Base-by-base conservation (phyloP, 2,888 invertebrate genomes). In the Erebia ligea region DNA sequence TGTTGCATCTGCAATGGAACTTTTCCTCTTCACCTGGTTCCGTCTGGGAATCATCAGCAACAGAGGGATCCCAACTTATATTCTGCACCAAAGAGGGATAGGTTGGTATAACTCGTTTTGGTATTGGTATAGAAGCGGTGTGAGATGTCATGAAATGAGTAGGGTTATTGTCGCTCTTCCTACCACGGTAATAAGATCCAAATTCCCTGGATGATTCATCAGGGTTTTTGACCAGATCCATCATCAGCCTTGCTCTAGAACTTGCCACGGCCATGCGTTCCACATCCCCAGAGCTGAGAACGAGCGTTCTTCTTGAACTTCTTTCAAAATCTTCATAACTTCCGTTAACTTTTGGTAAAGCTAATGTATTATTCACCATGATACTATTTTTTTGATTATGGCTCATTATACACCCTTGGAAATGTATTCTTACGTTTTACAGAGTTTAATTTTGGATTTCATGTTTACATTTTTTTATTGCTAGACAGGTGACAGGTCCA, bases 61-160 rank as follows among this genome's bases (percentile, higher is more conserved):
- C 67, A 34, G 77, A 76, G 1, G 84, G 82, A 45, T 79, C 81
- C 84, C 85, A 86, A 15, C 79, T 80, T 3, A 85, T 52, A 59
- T 76, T 74, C 58, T 80, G 80, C 4, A 79, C 69, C 11, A 81
- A 48, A 2, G 79, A 72, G 0, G 83, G 85, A 65, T 80, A 85
- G 0, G 82, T 75, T 0, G 81, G 75, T 1, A 82, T 67, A 9
- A 75, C 73, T 45, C 61, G 67, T 42, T 69, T 70, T 58, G 67
- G 69, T 58, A 69, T 70, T 6, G 75, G 68, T 15, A 65, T 64
- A 2, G 68, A 50, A 11, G 9, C 57, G 40, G 77, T 73, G 58
- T 85, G 84, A 83, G 21, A 84, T 9, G 83, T 83, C 57, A 79
- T 73, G 1, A 78, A 75, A 69, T 75, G 80, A 19, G 76, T 72